A percentile compares a stretch with the other conserved stretches of the same genome.
Conservation (phyloP, 1,140 invertebrate species). For the Drosophila nikananu region DNA sequence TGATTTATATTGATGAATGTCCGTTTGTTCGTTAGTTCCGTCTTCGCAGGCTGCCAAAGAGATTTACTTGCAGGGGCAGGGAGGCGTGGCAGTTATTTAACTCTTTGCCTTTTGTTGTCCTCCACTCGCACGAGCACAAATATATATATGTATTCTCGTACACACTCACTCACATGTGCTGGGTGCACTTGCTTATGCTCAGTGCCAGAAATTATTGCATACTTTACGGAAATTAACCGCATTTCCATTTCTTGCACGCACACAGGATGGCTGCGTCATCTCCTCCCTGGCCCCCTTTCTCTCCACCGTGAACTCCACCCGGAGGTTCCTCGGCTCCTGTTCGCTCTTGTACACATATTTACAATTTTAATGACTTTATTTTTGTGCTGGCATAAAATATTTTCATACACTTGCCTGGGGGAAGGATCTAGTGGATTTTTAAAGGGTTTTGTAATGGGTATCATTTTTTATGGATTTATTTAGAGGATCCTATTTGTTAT, state of each 20-base stretch:
- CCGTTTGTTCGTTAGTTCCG: conserved; percentile 83
- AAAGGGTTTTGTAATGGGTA: not conserved
- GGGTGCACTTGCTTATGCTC: conserved; percentile 65
- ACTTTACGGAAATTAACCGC: conserved; percentile 85
- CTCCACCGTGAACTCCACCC: not conserved
- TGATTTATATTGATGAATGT: conserved; percentile 85
- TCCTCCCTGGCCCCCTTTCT: conserved; percentile 23
- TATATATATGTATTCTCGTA: conserved; percentile 8
- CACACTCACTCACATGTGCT: not conserved
- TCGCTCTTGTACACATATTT: conserved; percentile 50
- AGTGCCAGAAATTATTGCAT: conserved; percentile 83
- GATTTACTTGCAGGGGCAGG: conserved; percentile 65
- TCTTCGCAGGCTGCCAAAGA: conserved; percentile 79
- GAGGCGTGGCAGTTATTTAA: conserved; percentile 70
- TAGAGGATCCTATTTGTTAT: not conserved
- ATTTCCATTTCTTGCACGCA: conserved; percentile 84
- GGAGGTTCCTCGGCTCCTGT: not conserved
- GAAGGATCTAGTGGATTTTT: not conserved
- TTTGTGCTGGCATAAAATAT: conserved; percentile 61
- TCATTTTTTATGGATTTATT: not conserved
- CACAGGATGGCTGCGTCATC: conserved; percentile 63
- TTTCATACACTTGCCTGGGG: conserved; percentile 47
- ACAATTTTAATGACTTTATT: conserved; percentile 83
- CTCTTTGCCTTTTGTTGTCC: conserved; percentile 57
- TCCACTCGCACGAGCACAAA: conserved; percentile 31